phyloP scores from a whole-genome alignment of 1,140 invertebrate species.

The Caenorhabditis tropicalis region DNA sequence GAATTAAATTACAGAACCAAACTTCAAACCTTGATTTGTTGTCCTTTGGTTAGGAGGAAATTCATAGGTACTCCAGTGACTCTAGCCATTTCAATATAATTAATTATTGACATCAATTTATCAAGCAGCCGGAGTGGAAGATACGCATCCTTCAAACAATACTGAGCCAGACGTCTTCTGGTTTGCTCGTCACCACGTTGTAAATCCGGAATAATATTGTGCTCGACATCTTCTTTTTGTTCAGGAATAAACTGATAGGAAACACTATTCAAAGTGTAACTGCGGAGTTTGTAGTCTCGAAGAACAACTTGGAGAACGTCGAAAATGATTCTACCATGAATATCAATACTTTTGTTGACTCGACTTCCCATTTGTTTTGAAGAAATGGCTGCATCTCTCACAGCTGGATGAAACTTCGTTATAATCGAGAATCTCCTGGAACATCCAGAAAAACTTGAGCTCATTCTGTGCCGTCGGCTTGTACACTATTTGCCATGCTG shows the following conservation, averaged over 20 bases:
- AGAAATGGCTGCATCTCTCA: constrained; percentile 37
- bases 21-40: constrained; percentile 98
- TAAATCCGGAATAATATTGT: constrained; percentile 95
- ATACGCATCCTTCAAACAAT: constrained; percentile 97
- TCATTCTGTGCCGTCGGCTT: too few relatives aligned
- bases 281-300: constrained; percentile 94
- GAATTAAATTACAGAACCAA: not conserved
- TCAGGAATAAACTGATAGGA: constrained; percentile 97
- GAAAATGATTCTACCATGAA: constrained; percentile 93
- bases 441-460: too few relatives aligned
- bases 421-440: too few relatives aligned
- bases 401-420: too few relatives aligned
- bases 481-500: too few relatives aligned
- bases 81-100: constrained; percentile 99
- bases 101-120: constrained; percentile 97
- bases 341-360: constrained; percentile 94
- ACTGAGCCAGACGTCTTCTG: constrained; percentile 81
- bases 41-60: constrained; percentile 90
- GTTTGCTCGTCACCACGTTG: constrained; percentile 75
- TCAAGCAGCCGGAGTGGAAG: constrained; percentile 90
- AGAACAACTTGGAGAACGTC: constrained; percentile 88
- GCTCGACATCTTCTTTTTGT: constrained; percentile 99
- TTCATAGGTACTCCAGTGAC: constrained; percentile 95
- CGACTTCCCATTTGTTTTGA: constrained; percentile 92
- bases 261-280: constrained; percentile 98